Conservation (phyloP, 2,888 invertebrate species). For the Meteorus colon region DNA sequence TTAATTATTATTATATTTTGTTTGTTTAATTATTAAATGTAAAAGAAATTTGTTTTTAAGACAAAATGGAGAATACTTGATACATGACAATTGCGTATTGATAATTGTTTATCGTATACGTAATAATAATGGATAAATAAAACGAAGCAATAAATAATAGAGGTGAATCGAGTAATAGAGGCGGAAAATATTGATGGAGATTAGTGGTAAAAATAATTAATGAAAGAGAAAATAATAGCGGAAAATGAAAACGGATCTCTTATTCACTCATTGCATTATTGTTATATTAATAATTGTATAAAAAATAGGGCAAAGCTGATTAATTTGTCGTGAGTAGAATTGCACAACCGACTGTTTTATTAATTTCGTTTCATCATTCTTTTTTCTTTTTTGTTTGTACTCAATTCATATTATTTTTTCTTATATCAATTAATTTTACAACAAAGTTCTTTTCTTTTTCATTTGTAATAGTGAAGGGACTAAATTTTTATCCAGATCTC, state of each 20-base stretch:
- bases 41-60: conserved; percentile 19
- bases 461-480: not conserved
- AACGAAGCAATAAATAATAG: conserved; percentile 1
- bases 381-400: not conserved
- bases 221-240: conserved; percentile 23
- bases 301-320: not conserved
- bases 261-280: conserved; percentile 36
- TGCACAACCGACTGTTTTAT: conserved; percentile 20
- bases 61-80: not conserved
- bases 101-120: not conserved
- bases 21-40: not conserved
- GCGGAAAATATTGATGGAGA: not conserved
- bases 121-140: not conserved
- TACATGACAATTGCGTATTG: conserved; percentile 28
- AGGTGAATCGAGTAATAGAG: not conserved
- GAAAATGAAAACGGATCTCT: conserved; percentile 36
- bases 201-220: conserved; percentile 9
- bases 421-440: not conserved
- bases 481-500: conserved; percentile 13
- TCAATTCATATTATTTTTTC: not conserved
- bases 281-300: conserved; percentile 11
- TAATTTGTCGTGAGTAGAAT: not conserved
- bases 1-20: not conserved
- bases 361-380: not conserved
- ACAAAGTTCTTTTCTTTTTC: not conserved